These are phyloP conservation scores for Heliconius erato DNA, from an alignment of 2,888 invertebrate species.

Conservation along the genomic window DNA sequence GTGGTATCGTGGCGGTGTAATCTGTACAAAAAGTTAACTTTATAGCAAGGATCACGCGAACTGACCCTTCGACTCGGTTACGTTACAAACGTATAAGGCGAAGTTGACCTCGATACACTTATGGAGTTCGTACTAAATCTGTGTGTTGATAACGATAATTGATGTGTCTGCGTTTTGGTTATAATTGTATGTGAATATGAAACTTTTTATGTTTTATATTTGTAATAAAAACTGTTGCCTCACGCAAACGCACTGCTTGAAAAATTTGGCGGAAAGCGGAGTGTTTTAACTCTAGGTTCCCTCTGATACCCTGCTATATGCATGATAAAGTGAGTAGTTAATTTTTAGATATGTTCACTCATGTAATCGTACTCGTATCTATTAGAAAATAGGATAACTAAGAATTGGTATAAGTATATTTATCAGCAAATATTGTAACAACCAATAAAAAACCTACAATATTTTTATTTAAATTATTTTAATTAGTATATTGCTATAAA, in stretches of 20 bases:
- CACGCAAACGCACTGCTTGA: too few relatives aligned
- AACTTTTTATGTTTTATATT: background rate
- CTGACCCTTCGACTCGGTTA: conserved; percentile 77
- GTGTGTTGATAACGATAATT: conserved; percentile 47
- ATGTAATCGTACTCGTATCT: background rate
- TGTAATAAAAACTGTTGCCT: background rate
- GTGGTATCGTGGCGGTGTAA: conserved; percentile 71
- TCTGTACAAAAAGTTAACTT: conserved; percentile 78
- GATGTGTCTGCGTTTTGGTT: conserved; percentile 46
- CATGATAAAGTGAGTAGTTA: fast-evolving
- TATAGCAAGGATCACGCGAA: conserved; percentile 79
- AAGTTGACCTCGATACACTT: conserved; percentile 49
- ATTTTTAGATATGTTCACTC: too few relatives aligned
- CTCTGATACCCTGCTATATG: too few relatives aligned
- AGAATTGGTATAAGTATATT: background rate
- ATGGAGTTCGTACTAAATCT: conserved; percentile 48
- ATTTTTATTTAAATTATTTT: too few relatives aligned
- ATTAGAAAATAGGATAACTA: background rate
- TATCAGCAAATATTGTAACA: background rate
- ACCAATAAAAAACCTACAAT: background rate
- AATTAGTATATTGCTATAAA: background rate
- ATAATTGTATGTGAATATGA: conserved; percentile 14
- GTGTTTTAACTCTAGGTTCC: too few relatives aligned
- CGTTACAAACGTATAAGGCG: conserved; percentile 51
- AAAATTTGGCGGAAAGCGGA: too few relatives aligned